Base-by-base conservation (phyloP, 1,140 invertebrate species). In the Stratiolaelaps scimitus region DNA sequence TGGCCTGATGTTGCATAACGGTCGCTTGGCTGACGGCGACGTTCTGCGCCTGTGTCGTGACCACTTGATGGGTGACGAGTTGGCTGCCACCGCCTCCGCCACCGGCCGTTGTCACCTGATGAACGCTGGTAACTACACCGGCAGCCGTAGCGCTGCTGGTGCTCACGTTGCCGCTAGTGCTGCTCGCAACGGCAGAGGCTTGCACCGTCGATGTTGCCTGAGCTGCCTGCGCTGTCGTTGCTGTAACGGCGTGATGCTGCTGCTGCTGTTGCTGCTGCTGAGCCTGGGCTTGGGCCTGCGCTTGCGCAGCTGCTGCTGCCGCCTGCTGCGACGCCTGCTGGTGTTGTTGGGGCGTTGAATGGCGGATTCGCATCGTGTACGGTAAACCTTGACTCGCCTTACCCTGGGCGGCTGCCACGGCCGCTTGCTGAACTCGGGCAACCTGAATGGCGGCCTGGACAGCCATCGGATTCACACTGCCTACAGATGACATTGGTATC, bases 211-310 rank as follows among this genome's bases (percentile, higher is more conserved):
- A 29, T 26, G 53, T 60, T 1, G 53, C 20, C 20, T 20, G 19
- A 20, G 47, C 47, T 6, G 47, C 47, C 47, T 28, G 19, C 53
- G 53, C 34, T 26, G 53, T 60, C 1, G 53, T 60, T 20, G 53
- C 34, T 26, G 53, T 60, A 1, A 34, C 34, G 4, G 26, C 26
- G 26, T 60, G 53, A 29, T 60, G 53, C 47, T 23, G 69, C 1
- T 85, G 73, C 64, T 85, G 83, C 64, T 84, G 82, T 66, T 84
- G 84, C 29, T 86, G 71, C n/a, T 83, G 79, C 47, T 86, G 69
- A 40, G 85, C 83, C 2, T 84, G 76, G 43, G 86, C 78, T 69
- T 86, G 84, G 69, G 34, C 26, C 53, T 83, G 80, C 4, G 79
- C 75, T 28, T 81, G 82, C 0, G 81, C 77, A 65, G 82, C 77